Conservation (phyloP, 2,888 invertebrate species). For the Drosophila anomalata region DNA sequence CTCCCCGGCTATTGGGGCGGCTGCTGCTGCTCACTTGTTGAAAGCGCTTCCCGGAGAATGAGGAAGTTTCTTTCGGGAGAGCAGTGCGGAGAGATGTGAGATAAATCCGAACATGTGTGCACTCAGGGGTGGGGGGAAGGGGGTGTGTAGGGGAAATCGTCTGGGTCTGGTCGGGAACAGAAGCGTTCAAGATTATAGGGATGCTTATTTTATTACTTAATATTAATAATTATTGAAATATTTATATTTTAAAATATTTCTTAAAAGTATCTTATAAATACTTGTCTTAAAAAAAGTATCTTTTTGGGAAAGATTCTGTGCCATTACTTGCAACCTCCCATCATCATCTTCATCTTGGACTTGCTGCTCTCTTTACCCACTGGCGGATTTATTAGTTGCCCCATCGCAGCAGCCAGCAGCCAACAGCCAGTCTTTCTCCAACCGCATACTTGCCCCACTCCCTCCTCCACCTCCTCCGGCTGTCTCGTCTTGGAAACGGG, state of each 20-base stretch:
- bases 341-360: slow-evolving; percentile 49
- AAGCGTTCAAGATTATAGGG: slow-evolving; percentile 23
- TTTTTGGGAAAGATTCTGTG: not conserved
- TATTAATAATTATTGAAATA: too few relatives aligned
- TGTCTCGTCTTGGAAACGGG: slow-evolving; percentile 64
- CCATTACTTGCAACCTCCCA: slow-evolving; percentile 16
- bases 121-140: slow-evolving; percentile 25
- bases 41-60: slow-evolving; percentile 76
- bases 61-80: slow-evolving; percentile 68
- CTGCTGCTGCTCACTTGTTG: slow-evolving; percentile 64
- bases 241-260: too few relatives aligned
- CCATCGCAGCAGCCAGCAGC: slow-evolving; percentile 49
- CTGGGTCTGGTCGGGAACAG: slow-evolving; percentile 56
- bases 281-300: not conserved
- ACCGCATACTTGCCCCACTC: slow-evolving; percentile 20
- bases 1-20: slow-evolving; percentile 34
- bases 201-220: not conserved
- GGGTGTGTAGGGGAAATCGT: slow-evolving; percentile 55
- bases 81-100: slow-evolving; percentile 52
- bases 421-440: slow-evolving; percentile 59
- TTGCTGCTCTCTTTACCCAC: slow-evolving; percentile 81
- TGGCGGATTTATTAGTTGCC: slow-evolving; percentile 78
- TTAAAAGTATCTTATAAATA: not conserved
- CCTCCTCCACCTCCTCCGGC: slow-evolving; percentile 18
- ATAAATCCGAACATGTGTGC: slow-evolving; percentile 62